Base-by-base conservation (phyloP, 2,113 vertebrate genomes). In the Thinocorus orbignyianus region DNA sequence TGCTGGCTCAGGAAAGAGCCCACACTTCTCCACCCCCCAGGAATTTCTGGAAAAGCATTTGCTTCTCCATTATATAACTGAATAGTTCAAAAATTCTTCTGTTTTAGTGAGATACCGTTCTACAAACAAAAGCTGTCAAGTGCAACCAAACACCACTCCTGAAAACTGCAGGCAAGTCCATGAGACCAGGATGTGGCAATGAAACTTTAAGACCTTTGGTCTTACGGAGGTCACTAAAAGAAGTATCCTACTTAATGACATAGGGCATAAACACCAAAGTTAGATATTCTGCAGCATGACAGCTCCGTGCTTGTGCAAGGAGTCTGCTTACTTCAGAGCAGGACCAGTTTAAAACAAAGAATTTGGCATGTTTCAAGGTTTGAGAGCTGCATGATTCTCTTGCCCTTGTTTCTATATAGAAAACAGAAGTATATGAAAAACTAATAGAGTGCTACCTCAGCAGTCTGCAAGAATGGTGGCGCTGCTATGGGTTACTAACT, bases 11-110 rank as follows among this genome's bases (percentile, higher is more conserved):
- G 72, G 51, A 86, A 92, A 64, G 39, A 64, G 65, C 46, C 48
- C 42, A 2, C 46, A 25, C 14, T 54, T 54, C 52, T 54, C n/a
- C 12, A 25, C 39, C 28, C 12, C 19, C 65, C n/a, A 5, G 42
- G 20, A 65, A 82, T 74, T 93, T 90, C 60, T 90, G 83, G 83
- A 48, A 86, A 91, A 74, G 13, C 35, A 42, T 86, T 84, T 93
- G 12, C 30, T 68, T 89, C 52, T 83, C 18, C 30, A 11, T 92
- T 94, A 84, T 48, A 9, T 79, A 92, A 94, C 4, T 2, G 60
- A 60, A 81, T 54, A 68, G 16, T 93, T 93, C 25, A 62, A 71
- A 71, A 51, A 57, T 89, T 93, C 80, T 83, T 39, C 44, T 28
- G 57, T 24, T 33, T 90, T 62, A 83, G 46, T 39, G 77, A 93